Base-by-base conservation (phyloP, 2,797 vertebrate species). In the Cynodonichthys magdalenae region DNA sequence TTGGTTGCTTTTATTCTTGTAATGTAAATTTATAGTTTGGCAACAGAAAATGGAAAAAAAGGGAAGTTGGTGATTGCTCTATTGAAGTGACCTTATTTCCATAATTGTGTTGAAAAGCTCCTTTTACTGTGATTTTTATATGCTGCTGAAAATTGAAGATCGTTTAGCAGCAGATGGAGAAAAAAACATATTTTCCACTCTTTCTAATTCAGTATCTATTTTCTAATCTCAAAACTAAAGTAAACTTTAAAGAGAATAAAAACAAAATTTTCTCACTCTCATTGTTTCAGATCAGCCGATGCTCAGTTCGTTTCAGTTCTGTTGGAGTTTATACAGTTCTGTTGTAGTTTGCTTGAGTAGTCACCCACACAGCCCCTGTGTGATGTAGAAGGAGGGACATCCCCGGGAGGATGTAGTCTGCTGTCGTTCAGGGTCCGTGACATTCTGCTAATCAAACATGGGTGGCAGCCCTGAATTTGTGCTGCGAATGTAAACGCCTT, bases 381-480 rank as follows among this genome's bases (percentile, higher is more conserved):
- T 54, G 60, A 65, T 71, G 74, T 50, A 56, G 14, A 55, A 31
- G 53, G 52, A 80, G 79, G 85, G 90, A 90, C 87, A 71, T 94
- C 92, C 91, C 88, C 78, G 34, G 81, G 88, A 93, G 91, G 85
- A 86, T 75, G 53, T 59, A 0, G 15, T 66, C 58, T 84, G 89
- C 82, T 87, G 91, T 94, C 94, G 92, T 94, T 93, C 90, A 94
- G 91, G 91, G 90, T 94, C 92, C 81, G 44, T 92, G 91, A 93
- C 92, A 91, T 93, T 84, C 83, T 86, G 91, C 88, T 94, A 92
- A 93, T 95, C 93, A 93, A 93, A 93, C 93, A 89, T 57, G 84
- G 79, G 52, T 82, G 71, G 84, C 85, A 69, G 82, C 76, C 55
- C 82, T 86, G 82, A 83, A 77, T 88, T 90, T 87, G 81, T 85